These are phyloP conservation scores for Epinotia ramella DNA, from an alignment of 2,888 invertebrate species.

Conservation along the genomic window DNA sequence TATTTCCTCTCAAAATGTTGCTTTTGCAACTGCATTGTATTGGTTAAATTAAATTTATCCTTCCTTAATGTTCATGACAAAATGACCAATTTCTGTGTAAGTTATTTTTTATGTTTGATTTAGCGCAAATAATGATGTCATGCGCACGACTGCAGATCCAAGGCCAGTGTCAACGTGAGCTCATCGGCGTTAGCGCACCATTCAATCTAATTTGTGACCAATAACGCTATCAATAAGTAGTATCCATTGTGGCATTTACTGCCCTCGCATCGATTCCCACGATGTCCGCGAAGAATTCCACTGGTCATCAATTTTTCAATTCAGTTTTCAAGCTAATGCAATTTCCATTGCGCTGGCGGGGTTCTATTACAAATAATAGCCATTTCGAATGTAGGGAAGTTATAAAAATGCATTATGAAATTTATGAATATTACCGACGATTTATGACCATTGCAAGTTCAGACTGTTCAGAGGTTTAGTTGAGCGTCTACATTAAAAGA, in stretches of 20 bases:
- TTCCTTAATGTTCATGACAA: not conserved
- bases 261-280: conserved; percentile 23
- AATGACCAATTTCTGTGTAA: conserved; percentile 49
- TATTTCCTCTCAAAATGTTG: not conserved
- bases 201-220: conserved; percentile 66
- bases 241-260: conserved; percentile 48
- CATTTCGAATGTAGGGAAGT: not conserved
- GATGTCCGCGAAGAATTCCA: conserved; percentile 16
- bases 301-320: conserved; percentile 12
- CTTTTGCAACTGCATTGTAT: not conserved
- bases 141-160: conserved; percentile 69
- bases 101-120: conserved; percentile 55
- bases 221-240: conserved; percentile 53
- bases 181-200: conserved; percentile 73
- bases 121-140: conserved; percentile 73
- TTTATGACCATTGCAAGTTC: not conserved
- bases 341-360: not conserved
- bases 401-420: not conserved
- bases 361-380: not conserved
- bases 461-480: not conserved
- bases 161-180: conserved; percentile 80
- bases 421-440: not conserved
- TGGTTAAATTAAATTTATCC: not conserved
- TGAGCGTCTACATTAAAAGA: too few relatives aligned
- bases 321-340: conserved; percentile 27